These are phyloP conservation scores for Drosophila trapezifrons DNA, from an alignment of 1,140 invertebrate species.

Conservation along the genomic window DNA sequence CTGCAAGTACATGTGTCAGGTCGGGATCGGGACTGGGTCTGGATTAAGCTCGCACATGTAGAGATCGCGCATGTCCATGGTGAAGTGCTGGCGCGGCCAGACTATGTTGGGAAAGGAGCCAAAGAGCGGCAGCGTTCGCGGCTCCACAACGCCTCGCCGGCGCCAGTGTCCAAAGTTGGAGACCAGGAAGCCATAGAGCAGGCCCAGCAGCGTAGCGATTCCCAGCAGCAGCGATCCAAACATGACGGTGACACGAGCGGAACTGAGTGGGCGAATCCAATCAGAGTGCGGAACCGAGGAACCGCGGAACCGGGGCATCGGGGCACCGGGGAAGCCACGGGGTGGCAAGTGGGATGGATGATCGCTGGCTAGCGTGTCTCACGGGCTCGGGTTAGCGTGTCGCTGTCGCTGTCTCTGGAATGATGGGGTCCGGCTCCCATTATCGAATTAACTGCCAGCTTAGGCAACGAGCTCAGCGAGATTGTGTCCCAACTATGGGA, in stretches of 20 bases:
- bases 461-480: background rate
- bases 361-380: slow-evolving; percentile 2
- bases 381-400: slow-evolving; percentile 9
- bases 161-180: slow-evolving; percentile 84
- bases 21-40: background rate
- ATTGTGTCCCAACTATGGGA: background rate
- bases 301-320: background rate
- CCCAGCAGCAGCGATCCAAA: slow-evolving; percentile 38
- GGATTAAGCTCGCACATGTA: slow-evolving; percentile 59
- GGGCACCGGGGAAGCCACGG: background rate
- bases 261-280: slow-evolving; percentile 14
- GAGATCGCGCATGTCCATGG: slow-evolving; percentile 72
- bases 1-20: background rate
- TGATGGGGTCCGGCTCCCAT: slow-evolving; percentile 1
- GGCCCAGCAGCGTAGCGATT: slow-evolving; percentile 2
- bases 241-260: slow-evolving; percentile 32
- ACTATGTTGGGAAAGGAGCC: slow-evolving; percentile 85
- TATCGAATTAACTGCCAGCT: slow-evolving; percentile 29
- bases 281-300: background rate
- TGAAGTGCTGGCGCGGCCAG: slow-evolving; percentile 63
- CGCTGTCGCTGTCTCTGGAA: background rate
- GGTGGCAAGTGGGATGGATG: background rate
- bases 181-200: slow-evolving; percentile 77
- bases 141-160: slow-evolving; percentile 66
- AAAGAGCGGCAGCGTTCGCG: slow-evolving; percentile 62